A percentile compares a stretch with the other conserved stretches of the same genome.
These are phyloP conservation scores for Pangasius krempfi DNA, from an alignment of 2,797 vertebrate genomes.

Conservation along the genomic window DNA sequence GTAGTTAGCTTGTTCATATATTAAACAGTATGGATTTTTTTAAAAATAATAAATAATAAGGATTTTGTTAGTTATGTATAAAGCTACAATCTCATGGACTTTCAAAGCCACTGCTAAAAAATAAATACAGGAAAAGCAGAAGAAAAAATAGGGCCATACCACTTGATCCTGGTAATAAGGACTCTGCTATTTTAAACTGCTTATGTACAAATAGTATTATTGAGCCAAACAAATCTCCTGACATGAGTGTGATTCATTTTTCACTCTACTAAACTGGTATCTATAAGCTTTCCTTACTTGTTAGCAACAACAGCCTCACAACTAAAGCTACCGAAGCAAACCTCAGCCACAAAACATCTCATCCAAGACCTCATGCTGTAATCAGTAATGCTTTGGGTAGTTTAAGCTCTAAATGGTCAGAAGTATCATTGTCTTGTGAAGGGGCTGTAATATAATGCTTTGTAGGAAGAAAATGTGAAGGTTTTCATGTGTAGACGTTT, in stretches of 20 bases:
- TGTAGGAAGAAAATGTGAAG: neutral
- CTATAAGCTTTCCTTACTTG: neutral
- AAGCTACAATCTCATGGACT: neutral
- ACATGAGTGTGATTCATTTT: neutral
- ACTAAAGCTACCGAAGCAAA: neutral
- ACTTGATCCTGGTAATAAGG: neutral
- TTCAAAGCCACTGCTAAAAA: neutral
- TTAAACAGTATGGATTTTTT: neutral
- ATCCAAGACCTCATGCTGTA: neutral
- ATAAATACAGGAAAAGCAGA: neutral
- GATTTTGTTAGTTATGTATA: too few relatives aligned
- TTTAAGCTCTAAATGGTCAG: neutral
- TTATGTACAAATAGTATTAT: neutral
- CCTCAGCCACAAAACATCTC: neutral
- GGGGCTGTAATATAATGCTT: neutral
- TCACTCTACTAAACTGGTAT: neutral
- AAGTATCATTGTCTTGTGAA: neutral
- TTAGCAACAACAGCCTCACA: neutral
- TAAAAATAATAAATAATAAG: neutral
- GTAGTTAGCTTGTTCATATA: neutral
- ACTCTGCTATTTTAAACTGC: neutral
- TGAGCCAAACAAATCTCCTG: neutral
- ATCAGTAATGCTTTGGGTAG: neutral
- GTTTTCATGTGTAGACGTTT: neutral
- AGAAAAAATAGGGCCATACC: neutral